Evolutionary conservation across 2,113 vertebrate species (phyloP), one percentile per base, ranked within the genome.

Genomic region (Sinocyclocheilus maitianheensis): DNA sequence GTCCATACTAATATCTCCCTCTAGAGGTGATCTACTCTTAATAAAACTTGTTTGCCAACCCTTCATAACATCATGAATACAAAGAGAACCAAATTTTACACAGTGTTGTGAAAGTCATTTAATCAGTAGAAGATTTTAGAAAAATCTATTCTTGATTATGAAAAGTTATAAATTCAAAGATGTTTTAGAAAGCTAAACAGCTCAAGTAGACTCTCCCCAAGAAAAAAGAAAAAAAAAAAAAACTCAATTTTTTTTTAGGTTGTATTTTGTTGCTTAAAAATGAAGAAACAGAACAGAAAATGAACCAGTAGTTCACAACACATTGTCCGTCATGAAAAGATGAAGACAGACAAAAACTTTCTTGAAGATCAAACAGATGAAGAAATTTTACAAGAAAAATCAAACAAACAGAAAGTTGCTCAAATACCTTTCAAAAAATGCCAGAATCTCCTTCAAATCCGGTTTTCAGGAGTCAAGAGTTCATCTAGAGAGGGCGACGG

Each of bases 121-220:
- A 72, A 72, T 96, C 96, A 96, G 30, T 34, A 34, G 43, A 51
- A 65, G 55, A 65, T 71, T 83, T 91, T 98, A 99, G 96, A 99
- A 98, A 98, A 96, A 84, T 51, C 40, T 60, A 67, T 95, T 96
- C 94, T 95, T 90, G 96, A 97, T 97, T 97, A 97, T 96, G 97
- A 97, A 92, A 97, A 95, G 89, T 87, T 92, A 97, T 95, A 96
- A 96, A 96, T 95, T 93, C 94, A 96, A 96, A 94, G 95, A 95
- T 95, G 69, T 83, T 69, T 95, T 95, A 82, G 72, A 87, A 63
- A 77, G 22, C 71, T 53, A 20, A 51, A 46, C 63, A 75, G 14
- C 72, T 86, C 67, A 46, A 96, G 95, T 13, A 88, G 93, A 93
- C 93, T 46, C 30, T 26, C 51, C 83, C 55, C 46, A 10, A 2